phyloP scores from a whole-genome alignment of 2,113 vertebrate genomes.

The Psammodynastes pulverulentus region DNA sequence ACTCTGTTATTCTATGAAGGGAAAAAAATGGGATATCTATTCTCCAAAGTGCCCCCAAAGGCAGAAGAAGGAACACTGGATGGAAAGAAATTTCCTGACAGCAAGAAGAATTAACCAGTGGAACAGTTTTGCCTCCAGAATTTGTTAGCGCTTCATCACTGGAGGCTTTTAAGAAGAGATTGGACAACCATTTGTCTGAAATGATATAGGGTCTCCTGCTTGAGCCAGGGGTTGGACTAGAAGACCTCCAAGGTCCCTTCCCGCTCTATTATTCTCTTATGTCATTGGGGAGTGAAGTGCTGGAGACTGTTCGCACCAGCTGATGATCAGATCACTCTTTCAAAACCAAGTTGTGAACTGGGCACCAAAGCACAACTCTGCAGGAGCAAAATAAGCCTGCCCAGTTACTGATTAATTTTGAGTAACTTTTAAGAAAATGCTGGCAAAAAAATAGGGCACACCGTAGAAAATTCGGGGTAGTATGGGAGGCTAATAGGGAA shows the following conservation, averaged over 20 bases:
- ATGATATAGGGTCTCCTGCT: too few species aligned
- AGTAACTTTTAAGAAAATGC: not conserved
- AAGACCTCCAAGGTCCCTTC: too few species aligned
- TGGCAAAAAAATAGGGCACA: not conserved
- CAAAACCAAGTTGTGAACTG: not conserved
- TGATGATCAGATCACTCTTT: not conserved
- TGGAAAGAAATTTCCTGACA: too few species aligned
- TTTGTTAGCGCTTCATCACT: too few species aligned
- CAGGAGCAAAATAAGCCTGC: not conserved
- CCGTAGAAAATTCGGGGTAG: not conserved
- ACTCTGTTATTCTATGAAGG: too few species aligned
- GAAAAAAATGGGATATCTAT: too few species aligned
- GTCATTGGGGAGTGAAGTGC: not conserved
- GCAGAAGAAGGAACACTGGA: too few species aligned
- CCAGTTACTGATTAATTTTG: not conserved
- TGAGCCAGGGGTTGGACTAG: too few species aligned
- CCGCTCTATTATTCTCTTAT: too few species aligned
- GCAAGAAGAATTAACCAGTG: too few species aligned
- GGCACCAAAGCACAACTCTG: not conserved
- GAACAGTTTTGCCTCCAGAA: too few species aligned
- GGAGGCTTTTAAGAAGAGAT: not conserved
- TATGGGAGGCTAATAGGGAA: not conserved
- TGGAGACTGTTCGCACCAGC: not conserved
- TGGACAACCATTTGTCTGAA: not conserved
- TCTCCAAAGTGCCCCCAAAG: too few species aligned